Conservation (phyloP, 2,797 vertebrate species). For the Eupleurogrammus muticus region DNA sequence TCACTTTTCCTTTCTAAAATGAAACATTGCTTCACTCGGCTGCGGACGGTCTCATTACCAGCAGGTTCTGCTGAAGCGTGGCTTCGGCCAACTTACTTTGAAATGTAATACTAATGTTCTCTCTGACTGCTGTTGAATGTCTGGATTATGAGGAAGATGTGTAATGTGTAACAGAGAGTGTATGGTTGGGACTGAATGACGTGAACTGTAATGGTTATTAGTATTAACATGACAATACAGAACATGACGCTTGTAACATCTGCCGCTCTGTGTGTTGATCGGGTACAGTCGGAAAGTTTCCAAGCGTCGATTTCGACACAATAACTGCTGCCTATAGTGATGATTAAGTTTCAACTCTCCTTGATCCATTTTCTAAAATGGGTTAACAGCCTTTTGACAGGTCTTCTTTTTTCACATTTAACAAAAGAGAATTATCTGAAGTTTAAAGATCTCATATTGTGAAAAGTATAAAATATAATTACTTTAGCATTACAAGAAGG, state of each 20-base stretch:
- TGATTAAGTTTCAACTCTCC: background rate
- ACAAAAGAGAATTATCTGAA: background rate
- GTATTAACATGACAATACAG: constrained; percentile 79
- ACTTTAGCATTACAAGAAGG: too few relatives aligned
- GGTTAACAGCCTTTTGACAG: background rate
- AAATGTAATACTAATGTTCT: constrained; percentile 79
- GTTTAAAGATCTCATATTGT: background rate
- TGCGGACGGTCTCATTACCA: constrained; percentile 27
- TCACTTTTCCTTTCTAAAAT: constrained; percentile 9
- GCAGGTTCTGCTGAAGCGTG: constrained; percentile 58
- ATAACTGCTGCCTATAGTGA: too few relatives aligned
- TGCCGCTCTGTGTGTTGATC: constrained; percentile 50
- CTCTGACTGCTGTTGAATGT: constrained; percentile 78
- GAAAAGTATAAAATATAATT: too few relatives aligned
- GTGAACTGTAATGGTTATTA: constrained; percentile 73
- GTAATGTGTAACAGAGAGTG: constrained; percentile 70
- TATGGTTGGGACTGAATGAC: constrained; percentile 78
- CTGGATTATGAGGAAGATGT: constrained; percentile 62
- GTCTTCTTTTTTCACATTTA: background rate
- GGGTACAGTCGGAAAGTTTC: background rate
- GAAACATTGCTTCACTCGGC: constrained; percentile 41
- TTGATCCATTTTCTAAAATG: background rate
- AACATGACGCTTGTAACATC: constrained; percentile 68
- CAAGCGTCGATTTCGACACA: background rate
- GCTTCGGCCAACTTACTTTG: constrained; percentile 58